These are phyloP conservation scores for Agonum fuliginosum DNA, from an alignment of 2,888 invertebrate species.

Conservation along the genomic window DNA sequence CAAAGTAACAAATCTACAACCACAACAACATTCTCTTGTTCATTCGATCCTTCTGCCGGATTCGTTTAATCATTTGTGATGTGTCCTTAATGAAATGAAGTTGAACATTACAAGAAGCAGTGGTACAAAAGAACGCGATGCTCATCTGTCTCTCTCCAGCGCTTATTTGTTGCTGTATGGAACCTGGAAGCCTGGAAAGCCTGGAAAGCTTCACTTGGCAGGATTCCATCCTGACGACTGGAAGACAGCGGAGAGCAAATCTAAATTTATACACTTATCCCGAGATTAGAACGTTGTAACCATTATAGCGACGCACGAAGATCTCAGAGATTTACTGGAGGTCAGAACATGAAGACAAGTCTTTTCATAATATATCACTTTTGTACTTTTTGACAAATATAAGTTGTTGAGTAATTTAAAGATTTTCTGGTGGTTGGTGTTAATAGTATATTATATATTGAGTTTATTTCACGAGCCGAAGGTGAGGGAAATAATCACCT, in stretches of 20 bases:
- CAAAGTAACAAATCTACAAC: no score
- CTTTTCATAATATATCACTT: no score
- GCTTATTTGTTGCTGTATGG: constrained; percentile 36
- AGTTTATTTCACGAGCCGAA: no score
- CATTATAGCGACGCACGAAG: no score
- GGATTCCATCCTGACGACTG: constrained; percentile 18
- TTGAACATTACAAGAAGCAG: constrained; percentile 40
- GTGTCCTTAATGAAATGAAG: constrained; percentile 53
- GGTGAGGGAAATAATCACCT: no score
- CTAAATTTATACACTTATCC: constrained; percentile 27
- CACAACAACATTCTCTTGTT: neutral
- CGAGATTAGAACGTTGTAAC: neutral
- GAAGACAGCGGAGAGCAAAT: neutral
- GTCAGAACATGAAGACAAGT: no score
- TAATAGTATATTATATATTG: no score
- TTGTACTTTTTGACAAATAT: no score
- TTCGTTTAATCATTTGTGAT: constrained; percentile 48
- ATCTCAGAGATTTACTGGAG: no score
- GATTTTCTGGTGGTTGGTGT: no score
- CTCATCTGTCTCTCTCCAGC: constrained; percentile 32
- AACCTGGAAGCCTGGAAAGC: neutral
- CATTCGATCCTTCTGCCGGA: constrained; percentile 12
- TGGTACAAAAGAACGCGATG: constrained; percentile 45
- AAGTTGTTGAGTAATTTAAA: no score
- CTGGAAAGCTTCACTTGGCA: constrained; percentile 42